Percentiles rank a stretch among this genome's conserved stretches.
Conservation (phyloP, 1,140 invertebrate species). For the Sipha flava region DNA sequence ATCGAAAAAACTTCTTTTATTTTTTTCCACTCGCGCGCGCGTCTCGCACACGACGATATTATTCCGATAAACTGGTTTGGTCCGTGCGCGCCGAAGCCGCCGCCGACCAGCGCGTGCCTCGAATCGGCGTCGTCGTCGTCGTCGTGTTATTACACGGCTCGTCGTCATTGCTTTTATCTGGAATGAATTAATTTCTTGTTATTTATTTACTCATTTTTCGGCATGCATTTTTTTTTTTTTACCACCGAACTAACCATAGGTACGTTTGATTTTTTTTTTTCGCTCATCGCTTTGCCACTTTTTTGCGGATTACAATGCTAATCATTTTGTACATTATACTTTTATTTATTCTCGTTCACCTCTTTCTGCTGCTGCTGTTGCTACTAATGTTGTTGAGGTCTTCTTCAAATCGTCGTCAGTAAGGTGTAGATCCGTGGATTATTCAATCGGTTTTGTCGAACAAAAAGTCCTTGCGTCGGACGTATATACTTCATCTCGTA, state of each 20-base stretch:
- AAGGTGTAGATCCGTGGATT: neutral
- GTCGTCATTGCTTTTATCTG: conserved; percentile 6
- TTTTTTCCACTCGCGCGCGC: neutral
- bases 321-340: neutral
- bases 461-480: neutral
- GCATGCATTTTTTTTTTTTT: no score
- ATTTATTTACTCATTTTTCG: conserved; percentile 22
- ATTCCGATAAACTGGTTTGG: conserved; percentile 11
- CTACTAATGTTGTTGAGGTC: no score
- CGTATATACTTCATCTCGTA: no score
- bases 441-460: neutral
- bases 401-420: no score
- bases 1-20: conserved; percentile 1
- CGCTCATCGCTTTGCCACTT: neutral
- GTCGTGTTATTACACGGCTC: neutral
- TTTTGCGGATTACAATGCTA: no score
- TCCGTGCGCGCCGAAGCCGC: conserved; percentile 1
- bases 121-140: neutral
- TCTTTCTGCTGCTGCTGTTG: neutral
- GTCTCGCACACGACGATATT: neutral
- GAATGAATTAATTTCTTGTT: conserved; percentile 18
- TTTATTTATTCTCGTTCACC: neutral
- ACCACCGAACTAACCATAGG: neutral
- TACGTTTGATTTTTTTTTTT: neutral
- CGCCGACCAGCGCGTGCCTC: conserved; percentile 13